Conservation (phyloP, 1,140 invertebrate genomes). For the Bombus impatiens region DNA sequence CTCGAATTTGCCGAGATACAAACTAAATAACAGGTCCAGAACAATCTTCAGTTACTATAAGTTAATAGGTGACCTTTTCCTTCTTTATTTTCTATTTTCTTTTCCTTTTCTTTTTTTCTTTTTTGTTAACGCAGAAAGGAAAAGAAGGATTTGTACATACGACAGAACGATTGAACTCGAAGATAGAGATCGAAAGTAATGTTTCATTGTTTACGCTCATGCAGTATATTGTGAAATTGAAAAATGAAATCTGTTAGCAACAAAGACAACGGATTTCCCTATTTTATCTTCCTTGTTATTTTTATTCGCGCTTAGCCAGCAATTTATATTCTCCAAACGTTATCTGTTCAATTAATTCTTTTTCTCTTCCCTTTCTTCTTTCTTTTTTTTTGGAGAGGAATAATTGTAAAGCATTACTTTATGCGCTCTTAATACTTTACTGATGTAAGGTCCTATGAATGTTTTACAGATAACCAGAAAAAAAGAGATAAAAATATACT, state of each 20-base stretch:
- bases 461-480: neutral
- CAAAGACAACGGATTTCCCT: slow-evolving; percentile 7
- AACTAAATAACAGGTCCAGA: too few relatives aligned
- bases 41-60: too few relatives aligned
- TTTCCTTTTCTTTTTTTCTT: neutral
- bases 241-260: neutral
- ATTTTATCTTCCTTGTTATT: slow-evolving; percentile 3
- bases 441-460: neutral
- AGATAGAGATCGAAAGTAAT: neutral
- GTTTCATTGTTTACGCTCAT: neutral
- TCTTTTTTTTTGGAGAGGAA: neutral
- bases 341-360: neutral
- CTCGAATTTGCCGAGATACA: neutral
- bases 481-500: neutral
- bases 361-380: neutral
- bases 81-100: neutral
- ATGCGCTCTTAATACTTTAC: neutral
- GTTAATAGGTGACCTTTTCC: neutral
- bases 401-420: neutral
- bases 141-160: neutral
- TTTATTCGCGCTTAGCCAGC: neutral
- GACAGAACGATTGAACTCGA: neutral
- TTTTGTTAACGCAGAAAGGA: neutral
- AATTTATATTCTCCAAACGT: slow-evolving; percentile 15
- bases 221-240: neutral